Evolutionary conservation across 2,888 invertebrate species (phyloP).

Genomic region (Cosmopolites sordidus): DNA sequence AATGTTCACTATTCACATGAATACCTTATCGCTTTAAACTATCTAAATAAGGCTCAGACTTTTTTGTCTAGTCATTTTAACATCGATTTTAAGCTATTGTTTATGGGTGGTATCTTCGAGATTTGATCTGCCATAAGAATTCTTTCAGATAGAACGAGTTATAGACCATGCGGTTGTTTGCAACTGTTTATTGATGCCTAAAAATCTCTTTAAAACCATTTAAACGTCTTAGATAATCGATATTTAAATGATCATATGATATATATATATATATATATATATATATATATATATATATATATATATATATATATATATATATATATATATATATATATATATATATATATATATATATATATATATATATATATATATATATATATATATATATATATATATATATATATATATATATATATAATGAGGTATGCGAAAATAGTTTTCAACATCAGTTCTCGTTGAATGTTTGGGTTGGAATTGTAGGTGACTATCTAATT

Average conservation of each 20-base stretch:
- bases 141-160: no score
- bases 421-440: no score
- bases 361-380: conserved; percentile 9
- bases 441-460: no score
- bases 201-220: no score
- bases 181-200: no score
- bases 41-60: neutral
- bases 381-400: conserved; percentile 10
- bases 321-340: conserved; percentile 7
- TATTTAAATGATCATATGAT: no score
- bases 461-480: no score
- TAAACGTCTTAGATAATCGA: no score
- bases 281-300: conserved; percentile 8
- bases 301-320: conserved; percentile 9
- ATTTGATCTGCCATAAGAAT: neutral
- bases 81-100: conserved; percentile 1
- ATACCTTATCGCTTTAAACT: neutral
- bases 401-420: no score
- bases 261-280: conserved; percentile 7
- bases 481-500: no score
- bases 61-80: neutral
- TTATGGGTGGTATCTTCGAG: neutral
- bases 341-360: conserved; percentile 9
- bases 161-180: no score
- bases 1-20: no score